Percentiles rank a stretch among this genome's conserved stretches.
Conservation (phyloP, 2,113 vertebrate species). For the Centrocercus urophasianus region DNA sequence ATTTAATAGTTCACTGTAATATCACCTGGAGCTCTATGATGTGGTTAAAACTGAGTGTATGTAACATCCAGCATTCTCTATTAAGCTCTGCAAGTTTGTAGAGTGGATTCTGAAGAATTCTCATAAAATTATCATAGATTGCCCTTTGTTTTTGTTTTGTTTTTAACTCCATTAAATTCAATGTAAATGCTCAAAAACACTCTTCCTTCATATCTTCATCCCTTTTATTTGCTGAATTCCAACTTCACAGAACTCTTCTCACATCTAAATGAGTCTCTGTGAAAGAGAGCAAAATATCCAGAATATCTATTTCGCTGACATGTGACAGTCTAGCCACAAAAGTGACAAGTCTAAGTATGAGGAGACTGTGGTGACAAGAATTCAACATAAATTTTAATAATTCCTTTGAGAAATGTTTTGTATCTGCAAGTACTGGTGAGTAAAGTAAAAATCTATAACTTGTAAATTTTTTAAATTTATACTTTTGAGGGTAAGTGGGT, state of each 20-base stretch:
- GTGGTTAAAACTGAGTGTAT: not conserved
- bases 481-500: not conserved
- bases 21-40: not conserved
- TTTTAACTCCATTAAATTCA: constrained; percentile 40
- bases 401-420: not conserved
- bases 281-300: not conserved
- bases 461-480: constrained; percentile 20
- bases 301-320: not conserved
- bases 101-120: not conserved
- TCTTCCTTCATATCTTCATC: not conserved
- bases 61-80: not conserved
- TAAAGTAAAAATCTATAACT: not conserved
- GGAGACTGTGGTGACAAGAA: not conserved
- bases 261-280: not conserved
- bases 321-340: not conserved
- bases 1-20: not conserved
- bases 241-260: not conserved
- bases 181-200: not conserved
- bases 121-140: constrained; percentile 23
- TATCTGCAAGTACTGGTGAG: not conserved
- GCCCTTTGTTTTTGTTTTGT: not conserved
- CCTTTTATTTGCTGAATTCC: not conserved
- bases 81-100: constrained; percentile 13
- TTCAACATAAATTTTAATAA: not conserved
- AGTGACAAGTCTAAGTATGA: not conserved